These are phyloP conservation scores for Cephus rjabovi DNA, from an alignment of 2,888 invertebrate species.

Conservation along the genomic window DNA sequence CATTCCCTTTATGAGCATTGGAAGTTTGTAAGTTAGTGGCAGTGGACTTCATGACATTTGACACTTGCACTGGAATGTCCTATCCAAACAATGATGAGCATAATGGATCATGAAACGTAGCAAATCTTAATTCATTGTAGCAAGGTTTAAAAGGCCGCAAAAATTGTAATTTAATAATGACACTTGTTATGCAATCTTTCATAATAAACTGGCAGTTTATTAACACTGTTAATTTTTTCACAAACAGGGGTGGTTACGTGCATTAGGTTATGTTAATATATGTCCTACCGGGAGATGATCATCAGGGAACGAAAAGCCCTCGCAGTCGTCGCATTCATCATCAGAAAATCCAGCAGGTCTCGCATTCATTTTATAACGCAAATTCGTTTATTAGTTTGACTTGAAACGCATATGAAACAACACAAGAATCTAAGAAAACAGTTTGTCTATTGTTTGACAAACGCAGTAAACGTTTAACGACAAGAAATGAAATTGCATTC, in stretches of 20 bases:
- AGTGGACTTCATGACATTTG: too few species aligned
- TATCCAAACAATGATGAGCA: background rate
- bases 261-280: constrained; percentile 23
- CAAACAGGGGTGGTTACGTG: too few species aligned
- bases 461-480: too few species aligned
- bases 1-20: too few species aligned
- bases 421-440: background rate
- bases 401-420: background rate
- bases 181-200: too few species aligned
- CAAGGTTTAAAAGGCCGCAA: background rate
- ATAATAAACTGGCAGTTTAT: too few species aligned
- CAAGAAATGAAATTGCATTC: too few species aligned
- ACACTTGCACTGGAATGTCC: too few species aligned
- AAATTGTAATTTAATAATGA: background rate
- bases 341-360: constrained; percentile 39
- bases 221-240: too few species aligned
- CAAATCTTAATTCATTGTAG: background rate
- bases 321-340: constrained; percentile 29
- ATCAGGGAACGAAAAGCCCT: constrained; percentile 22
- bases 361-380: constrained; percentile 23
- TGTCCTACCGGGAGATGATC: constrained; percentile 17
- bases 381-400: background rate
- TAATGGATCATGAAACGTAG: background rate
- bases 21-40: too few species aligned
- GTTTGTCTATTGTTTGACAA: too few species aligned